A percentile compares a stretch with the other conserved stretches of the same genome.
Conservation (phyloP, 2,113 vertebrate species). For the Spizaetus ornatus region DNA sequence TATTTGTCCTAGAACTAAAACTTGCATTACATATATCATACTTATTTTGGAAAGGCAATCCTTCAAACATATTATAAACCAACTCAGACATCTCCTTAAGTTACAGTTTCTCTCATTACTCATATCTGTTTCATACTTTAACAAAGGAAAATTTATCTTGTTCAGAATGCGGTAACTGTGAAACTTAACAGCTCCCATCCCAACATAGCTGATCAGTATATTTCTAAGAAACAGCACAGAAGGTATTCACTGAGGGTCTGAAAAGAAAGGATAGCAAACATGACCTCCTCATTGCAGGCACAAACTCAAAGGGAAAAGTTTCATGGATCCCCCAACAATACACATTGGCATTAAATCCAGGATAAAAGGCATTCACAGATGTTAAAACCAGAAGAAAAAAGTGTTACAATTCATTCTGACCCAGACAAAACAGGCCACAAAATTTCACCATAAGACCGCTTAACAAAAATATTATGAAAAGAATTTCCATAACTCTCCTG, state of each 20-base stretch:
- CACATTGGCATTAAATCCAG: background rate
- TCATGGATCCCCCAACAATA: background rate
- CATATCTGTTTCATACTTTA: background rate
- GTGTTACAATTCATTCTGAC: background rate
- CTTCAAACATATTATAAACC: background rate
- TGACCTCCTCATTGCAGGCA: background rate
- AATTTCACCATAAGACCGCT: background rate
- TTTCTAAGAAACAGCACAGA: background rate
- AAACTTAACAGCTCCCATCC: background rate
- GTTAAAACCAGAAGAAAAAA: background rate
- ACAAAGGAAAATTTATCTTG: background rate
- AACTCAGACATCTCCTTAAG: background rate
- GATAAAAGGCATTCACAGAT: background rate
- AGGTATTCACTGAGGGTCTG: background rate
- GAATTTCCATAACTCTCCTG: background rate
- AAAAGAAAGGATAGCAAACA: background rate
- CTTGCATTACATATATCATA: background rate
- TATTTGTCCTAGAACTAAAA: background rate
- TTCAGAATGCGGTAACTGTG: background rate
- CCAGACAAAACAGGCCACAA: background rate
- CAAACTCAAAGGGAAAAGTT: background rate
- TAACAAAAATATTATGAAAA: background rate
- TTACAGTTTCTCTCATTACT: background rate
- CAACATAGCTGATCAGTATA: background rate
- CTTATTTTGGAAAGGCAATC: background rate